A percentile compares a stretch with the other conserved stretches of the same genome.
These are phyloP conservation scores for Helicoverpa zea DNA, from an alignment of 1,140 invertebrate genomes.

Conservation along the genomic window DNA sequence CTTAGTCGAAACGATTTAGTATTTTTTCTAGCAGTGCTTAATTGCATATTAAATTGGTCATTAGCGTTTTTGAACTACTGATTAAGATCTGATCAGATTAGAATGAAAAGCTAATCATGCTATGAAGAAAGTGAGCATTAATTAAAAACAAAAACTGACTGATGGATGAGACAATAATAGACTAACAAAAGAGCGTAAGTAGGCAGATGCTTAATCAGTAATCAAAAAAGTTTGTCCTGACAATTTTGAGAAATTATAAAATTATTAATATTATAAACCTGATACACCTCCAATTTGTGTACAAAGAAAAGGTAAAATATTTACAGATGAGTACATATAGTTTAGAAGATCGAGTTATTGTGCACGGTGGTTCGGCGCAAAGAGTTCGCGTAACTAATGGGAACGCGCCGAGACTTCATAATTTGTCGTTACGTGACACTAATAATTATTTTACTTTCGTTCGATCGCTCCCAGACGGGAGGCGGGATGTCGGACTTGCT, in stretches of 20 bases:
- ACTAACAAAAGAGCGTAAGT: no score
- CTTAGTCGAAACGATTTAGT: constrained; percentile 17
- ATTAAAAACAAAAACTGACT: background rate
- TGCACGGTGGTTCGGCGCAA: constrained; percentile 27
- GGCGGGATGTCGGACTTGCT: constrained; percentile 6
- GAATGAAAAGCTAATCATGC: constrained; percentile 1
- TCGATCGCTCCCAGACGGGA: constrained; percentile 57
- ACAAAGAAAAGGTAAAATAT: no score
- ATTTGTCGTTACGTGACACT: constrained; percentile 78
- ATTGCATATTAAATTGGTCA: constrained; percentile 42
- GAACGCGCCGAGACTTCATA: constrained; percentile 73
- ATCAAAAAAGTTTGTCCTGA: no score
- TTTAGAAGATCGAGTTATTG: constrained; percentile 20
- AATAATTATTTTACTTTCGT: constrained; percentile 76
- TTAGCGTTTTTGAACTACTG: constrained; percentile 10
- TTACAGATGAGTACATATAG: background rate
- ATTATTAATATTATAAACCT: no score
- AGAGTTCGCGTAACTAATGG: constrained; percentile 66
- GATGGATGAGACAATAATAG: constrained; percentile 15
- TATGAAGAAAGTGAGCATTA: constrained; percentile 35
- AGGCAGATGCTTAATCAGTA: no score
- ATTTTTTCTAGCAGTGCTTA: constrained; percentile 13
- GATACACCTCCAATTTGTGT: no score
- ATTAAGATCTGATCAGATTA: constrained; percentile 25
- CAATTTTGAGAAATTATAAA: no score